Evolutionary conservation across 2,113 vertebrate genomes (phyloP).

Genomic region (Gnathonemus longibarbis): DNA sequence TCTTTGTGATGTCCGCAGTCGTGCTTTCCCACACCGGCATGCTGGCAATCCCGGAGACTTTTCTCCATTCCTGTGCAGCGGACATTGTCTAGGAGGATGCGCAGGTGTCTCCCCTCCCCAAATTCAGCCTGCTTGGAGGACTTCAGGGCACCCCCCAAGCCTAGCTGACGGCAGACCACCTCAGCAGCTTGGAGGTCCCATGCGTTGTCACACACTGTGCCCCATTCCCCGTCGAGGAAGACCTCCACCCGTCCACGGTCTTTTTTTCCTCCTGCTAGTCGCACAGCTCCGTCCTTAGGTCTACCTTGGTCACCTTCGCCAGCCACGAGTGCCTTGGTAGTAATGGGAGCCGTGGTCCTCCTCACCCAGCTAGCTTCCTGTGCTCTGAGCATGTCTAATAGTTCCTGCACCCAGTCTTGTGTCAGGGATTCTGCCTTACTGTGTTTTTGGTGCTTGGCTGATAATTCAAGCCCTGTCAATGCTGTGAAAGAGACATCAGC

Average conservation of each 20-base stretch:
- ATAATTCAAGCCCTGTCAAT: constrained; percentile 51
- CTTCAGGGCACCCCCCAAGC: constrained; percentile 60
- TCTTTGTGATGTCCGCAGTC: constrained; percentile 84
- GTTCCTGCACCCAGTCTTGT: constrained; percentile 46
- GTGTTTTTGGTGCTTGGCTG: constrained; percentile 33
- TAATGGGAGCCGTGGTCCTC: constrained; percentile 10
- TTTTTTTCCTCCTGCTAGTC: constrained; percentile 57
- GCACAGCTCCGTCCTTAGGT: constrained; percentile 55
- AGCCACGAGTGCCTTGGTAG: constrained; percentile 31
- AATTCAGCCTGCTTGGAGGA: constrained; percentile 77
- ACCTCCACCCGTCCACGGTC: constrained; percentile 78
- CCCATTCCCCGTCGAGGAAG: constrained; percentile 69
- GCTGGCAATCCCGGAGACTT: constrained; percentile 73
- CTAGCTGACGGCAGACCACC: constrained; percentile 85
- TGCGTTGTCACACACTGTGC: constrained; percentile 82
- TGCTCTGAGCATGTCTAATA: constrained; percentile 39
- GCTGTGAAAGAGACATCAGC: constrained; percentile 47
- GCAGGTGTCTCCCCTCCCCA: constrained; percentile 66
- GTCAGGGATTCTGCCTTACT: not conserved
- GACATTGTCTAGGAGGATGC: constrained; percentile 80
- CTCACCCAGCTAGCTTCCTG: not conserved
- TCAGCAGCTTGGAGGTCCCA: constrained; percentile 63
- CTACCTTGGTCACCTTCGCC: constrained; percentile 37
- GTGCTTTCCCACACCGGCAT: constrained; percentile 63
- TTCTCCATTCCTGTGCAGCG: constrained; percentile 69